Evolutionary conservation across 2,888 invertebrate genomes (phyloP).

Genomic region (Isoperla grammatica): DNA sequence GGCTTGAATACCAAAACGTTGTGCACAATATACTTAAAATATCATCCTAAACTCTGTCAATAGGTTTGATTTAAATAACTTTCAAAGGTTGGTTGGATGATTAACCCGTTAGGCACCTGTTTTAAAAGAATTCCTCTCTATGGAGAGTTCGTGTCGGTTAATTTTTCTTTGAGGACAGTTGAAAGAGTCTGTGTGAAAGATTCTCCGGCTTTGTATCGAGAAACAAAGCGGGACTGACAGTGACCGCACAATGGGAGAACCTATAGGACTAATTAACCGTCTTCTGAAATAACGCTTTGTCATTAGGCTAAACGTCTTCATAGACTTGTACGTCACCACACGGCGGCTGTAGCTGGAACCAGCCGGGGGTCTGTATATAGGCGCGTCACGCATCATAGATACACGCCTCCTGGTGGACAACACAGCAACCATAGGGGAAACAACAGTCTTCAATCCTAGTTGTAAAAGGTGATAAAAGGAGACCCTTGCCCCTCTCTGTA

Average conservation of each 20-base stretch:
- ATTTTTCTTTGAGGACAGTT: conserved; percentile 10
- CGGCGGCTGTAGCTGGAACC: background rate
- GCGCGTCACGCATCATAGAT: too few relatives aligned
- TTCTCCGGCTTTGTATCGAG: background rate
- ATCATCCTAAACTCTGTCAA: too few relatives aligned
- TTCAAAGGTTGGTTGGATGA: too few relatives aligned
- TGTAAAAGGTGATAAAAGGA: too few relatives aligned
- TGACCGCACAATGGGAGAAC: background rate
- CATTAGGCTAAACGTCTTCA: conserved; percentile 3
- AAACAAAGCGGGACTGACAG: conserved; percentile 7
- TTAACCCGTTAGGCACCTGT: conserved; percentile 2
- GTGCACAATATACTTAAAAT: too few relatives aligned
- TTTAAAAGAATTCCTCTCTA: background rate
- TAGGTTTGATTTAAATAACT: too few relatives aligned
- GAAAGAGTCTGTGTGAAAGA: background rate
- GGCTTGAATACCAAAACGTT: too few relatives aligned
- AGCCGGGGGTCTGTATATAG: too few relatives aligned
- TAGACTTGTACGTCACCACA: conserved; percentile 3
- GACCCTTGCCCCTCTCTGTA: background rate
- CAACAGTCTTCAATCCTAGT: background rate
- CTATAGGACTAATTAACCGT: conserved; percentile 13
- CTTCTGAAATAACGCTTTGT: conserved; percentile 13
- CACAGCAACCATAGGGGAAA: background rate
- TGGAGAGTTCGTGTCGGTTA: background rate
- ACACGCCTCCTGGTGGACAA: background rate